Percentiles rank a stretch among this genome's conserved stretches.
Evolutionary conservation across 2,888 invertebrate species (phyloP).

Genomic region (Sphaerophoria rueppellii): DNA sequence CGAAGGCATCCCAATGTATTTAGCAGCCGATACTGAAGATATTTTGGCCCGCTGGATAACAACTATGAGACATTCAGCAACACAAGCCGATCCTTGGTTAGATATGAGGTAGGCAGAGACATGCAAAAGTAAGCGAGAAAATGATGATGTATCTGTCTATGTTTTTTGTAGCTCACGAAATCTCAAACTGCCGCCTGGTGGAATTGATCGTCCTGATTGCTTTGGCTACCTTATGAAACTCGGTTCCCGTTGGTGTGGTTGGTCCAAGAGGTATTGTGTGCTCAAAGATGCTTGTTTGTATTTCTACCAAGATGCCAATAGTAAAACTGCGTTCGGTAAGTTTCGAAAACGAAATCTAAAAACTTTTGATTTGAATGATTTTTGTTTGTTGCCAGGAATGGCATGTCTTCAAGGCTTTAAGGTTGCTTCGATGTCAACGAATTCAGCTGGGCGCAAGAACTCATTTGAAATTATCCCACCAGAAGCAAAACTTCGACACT

Average conservation of each 20-base stretch:
- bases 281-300: constrained; percentile 97
- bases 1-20: constrained; percentile 88
- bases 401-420: constrained; percentile 96
- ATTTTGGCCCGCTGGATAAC: constrained; percentile 90
- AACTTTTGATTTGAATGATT: background rate
- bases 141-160: background rate
- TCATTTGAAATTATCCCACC: constrained; percentile 96
- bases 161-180: constrained; percentile 86
- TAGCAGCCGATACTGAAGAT: constrained; percentile 91
- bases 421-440: constrained; percentile 89
- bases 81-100: constrained; percentile 88
- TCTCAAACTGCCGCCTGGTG: constrained; percentile 90
- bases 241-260: constrained; percentile 92
- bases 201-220: constrained; percentile 93
- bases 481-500: constrained; percentile 92
- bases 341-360: constrained; percentile 37
- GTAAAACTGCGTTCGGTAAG: constrained; percentile 93
- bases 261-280: constrained; percentile 96
- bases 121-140: background rate
- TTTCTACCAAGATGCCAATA: constrained; percentile 94
- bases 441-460: constrained; percentile 93
- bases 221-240: constrained; percentile 96
- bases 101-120: constrained; percentile 82
- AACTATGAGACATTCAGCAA: constrained; percentile 90
- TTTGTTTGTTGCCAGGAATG: constrained; percentile 86